phyloP scores from a whole-genome alignment of 2,113 vertebrate genomes.

The Lathamus discolor region DNA sequence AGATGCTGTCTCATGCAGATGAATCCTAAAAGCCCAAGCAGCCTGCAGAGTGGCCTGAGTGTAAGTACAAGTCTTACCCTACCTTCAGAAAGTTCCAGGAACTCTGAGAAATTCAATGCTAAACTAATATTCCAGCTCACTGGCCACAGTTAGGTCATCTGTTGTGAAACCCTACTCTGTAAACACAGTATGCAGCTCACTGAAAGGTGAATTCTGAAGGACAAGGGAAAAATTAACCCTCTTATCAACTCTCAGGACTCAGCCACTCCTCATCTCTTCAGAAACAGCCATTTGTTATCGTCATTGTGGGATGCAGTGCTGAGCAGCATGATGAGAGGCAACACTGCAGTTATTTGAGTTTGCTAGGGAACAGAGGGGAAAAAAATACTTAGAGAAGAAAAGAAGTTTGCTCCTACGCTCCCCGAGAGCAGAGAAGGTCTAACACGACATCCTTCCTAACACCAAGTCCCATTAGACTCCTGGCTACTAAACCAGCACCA shows the following conservation, averaged over 20 bases:
- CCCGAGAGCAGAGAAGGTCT: neutral
- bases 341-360: neutral
- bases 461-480: neutral
- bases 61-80: neutral
- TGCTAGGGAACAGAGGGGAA: neutral
- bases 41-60: neutral
- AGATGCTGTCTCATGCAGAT: neutral
- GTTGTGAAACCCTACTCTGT: neutral
- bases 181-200: slow-evolving; percentile 12
- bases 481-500: neutral
- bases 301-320: neutral
- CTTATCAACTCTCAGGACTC: neutral
- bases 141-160: neutral
- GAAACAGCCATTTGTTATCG: neutral
- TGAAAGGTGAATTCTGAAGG: slow-evolving; percentile 26
- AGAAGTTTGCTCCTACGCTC: neutral
- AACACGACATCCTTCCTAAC: neutral
- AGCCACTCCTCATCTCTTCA: neutral
- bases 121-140: slow-evolving; percentile 18
- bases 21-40: neutral
- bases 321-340: neutral
- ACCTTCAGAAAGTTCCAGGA: neutral
- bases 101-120: neutral
- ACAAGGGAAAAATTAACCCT: slow-evolving; percentile 12
- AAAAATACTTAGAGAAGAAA: neutral